A percentile compares a stretch with the other conserved stretches of the same genome.
phyloP scores from a whole-genome alignment of 2,888 invertebrate species.

The Microctonus aethiopoides region DNA sequence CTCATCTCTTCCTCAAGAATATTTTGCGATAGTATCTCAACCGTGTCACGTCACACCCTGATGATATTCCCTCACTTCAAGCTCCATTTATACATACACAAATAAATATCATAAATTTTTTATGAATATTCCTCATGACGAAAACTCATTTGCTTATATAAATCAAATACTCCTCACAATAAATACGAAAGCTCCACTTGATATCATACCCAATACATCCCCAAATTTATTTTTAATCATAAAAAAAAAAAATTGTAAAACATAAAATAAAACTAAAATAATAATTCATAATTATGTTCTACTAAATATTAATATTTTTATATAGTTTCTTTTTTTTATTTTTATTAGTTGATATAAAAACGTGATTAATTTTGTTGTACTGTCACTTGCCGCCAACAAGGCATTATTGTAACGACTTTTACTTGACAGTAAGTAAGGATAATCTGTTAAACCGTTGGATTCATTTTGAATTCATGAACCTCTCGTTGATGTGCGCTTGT shows the following conservation, averaged over 20 bases:
- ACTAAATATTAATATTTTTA: too few relatives aligned
- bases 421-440: not conserved
- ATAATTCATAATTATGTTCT: too few relatives aligned
- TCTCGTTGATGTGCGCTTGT: not conserved
- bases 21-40: constrained; percentile 15
- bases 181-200: too few relatives aligned
- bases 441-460: not conserved
- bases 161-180: too few relatives aligned
- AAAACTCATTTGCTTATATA: too few relatives aligned
- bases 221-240: too few relatives aligned
- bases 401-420: not conserved
- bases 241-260: too few relatives aligned
- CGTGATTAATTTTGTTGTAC: not conserved
- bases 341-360: not conserved
- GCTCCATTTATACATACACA: not conserved
- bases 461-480: not conserved
- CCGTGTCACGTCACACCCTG: not conserved
- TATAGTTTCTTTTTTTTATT: too few relatives aligned
- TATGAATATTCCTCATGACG: too few relatives aligned
- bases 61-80: constrained; percentile 6
- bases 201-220: too few relatives aligned
- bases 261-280: too few relatives aligned
- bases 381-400: not conserved
- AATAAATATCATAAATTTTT: too few relatives aligned
- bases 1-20: constrained; percentile 15